Evolutionary conservation across 2,888 invertebrate genomes (phyloP).

Genomic region (Therioaphis trifolii): DNA sequence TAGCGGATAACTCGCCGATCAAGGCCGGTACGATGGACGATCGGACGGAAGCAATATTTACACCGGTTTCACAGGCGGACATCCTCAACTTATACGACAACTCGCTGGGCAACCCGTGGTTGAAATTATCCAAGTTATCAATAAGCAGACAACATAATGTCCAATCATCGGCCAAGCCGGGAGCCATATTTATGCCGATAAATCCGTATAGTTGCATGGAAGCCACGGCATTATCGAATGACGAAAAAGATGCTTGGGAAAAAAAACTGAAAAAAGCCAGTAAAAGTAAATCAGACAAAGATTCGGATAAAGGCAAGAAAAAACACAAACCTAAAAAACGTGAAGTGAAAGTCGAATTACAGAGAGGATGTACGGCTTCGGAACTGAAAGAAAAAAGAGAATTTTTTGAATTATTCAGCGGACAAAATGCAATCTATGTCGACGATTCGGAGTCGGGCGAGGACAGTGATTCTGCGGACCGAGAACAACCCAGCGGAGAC

Average conservation of each 20-base stretch:
- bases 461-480: conserved; percentile 9
- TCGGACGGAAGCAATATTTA: conserved; percentile 46
- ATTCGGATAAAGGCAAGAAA: too few relatives aligned
- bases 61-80: conserved; percentile 48
- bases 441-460: conserved; percentile 4
- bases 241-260: conserved; percentile 58
- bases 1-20: conserved; percentile 36
- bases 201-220: conserved; percentile 53
- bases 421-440: neutral
- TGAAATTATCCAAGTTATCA: conserved; percentile 35
- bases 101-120: conserved; percentile 48
- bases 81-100: conserved; percentile 27
- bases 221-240: conserved; percentile 7
- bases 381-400: conserved; percentile 17
- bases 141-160: conserved; percentile 34
- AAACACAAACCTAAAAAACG: neutral
- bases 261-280: neutral
- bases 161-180: conserved; percentile 1
- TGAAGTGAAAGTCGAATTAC: neutral
- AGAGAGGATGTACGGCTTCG: conserved; percentile 1
- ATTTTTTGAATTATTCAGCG: neutral
- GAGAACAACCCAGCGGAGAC: neutral
- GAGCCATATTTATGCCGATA: conserved; percentile 58
- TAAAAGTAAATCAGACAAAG: too few relatives aligned
- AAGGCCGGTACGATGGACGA: neutral